Conservation (phyloP, 2,113 vertebrate species). For the Acrocephalus arundinaceus region DNA sequence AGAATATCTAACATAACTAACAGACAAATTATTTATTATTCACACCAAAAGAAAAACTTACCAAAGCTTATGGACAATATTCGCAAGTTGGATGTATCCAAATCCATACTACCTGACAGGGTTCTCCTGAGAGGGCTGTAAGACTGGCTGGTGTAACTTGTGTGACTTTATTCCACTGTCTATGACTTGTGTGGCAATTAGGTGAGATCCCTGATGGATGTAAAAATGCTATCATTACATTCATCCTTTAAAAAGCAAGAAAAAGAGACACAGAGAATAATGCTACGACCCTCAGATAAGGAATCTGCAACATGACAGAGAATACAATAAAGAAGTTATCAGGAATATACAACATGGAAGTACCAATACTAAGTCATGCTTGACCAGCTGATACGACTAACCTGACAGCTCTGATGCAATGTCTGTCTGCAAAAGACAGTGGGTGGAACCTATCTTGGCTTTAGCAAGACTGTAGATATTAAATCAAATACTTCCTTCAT, state of each 20-base stretch:
- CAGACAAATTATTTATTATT: not conserved
- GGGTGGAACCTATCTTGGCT: not conserved
- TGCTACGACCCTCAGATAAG: not conserved
- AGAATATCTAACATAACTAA: not conserved
- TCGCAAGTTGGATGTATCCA: not conserved
- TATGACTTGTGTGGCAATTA: not conserved
- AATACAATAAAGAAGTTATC: not conserved
- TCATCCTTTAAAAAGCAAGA: not conserved
- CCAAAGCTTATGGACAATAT: not conserved
- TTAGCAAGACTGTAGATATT: not conserved
- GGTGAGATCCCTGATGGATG: not conserved
- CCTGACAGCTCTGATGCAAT: not conserved
- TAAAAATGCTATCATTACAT: not conserved
- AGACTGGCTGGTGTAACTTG: not conserved
- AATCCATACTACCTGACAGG: not conserved
- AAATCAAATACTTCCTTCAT: not conserved
- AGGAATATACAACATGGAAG: not conserved
- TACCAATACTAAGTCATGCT: not conserved
- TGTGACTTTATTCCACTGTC: not conserved
- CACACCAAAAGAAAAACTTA: not conserved
- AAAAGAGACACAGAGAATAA: not conserved
- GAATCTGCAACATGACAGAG: not conserved
- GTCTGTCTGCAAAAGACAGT: not conserved
- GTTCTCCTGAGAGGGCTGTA: not conserved
- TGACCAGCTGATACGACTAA: not conserved